Evolutionary conservation across 2,113 vertebrate genomes (phyloP).

Genomic region (Lepidothrix coronata): DNA sequence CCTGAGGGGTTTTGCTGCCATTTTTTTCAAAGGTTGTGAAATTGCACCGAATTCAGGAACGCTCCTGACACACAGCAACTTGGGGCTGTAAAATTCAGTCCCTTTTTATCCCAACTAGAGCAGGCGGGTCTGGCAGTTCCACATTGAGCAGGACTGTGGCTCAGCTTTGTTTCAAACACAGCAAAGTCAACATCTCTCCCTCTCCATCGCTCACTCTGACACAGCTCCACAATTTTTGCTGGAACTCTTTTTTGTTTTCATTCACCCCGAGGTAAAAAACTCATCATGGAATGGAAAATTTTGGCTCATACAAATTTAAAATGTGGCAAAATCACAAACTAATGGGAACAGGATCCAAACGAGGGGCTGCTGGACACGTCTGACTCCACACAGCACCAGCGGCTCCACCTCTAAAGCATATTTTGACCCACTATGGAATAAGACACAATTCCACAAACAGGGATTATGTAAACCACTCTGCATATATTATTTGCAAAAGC

Average conservation of each 20-base stretch:
- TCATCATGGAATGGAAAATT: slow-evolving; percentile 30
- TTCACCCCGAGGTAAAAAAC: neutral
- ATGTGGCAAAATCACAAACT: neutral
- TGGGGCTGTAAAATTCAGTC: neutral
- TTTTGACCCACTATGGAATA: slow-evolving; percentile 11
- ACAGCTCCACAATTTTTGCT: neutral
- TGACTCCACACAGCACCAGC: neutral
- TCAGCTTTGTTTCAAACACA: neutral
- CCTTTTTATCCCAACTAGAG: neutral
- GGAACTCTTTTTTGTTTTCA: neutral
- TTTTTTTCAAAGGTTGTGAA: neutral
- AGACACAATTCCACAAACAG: slow-evolving; percentile 25
- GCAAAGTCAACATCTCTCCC: neutral
- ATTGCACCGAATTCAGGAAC: neutral
- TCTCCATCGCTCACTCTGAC: neutral
- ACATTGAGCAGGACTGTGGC: neutral
- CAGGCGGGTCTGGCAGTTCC: neutral
- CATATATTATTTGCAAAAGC: slow-evolving; percentile 4
- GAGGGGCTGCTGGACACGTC: neutral
- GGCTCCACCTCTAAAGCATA: slow-evolving; percentile 26
- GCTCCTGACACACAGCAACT: neutral
- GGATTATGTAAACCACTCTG: slow-evolving; percentile 22
- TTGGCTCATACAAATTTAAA: neutral
- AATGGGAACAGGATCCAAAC: slow-evolving; percentile 3
- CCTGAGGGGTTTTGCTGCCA: neutral